These are phyloP conservation scores for Sarcophilus harrisii DNA, from an alignment of 2,797 vertebrate species.

Conservation along the genomic window DNA sequence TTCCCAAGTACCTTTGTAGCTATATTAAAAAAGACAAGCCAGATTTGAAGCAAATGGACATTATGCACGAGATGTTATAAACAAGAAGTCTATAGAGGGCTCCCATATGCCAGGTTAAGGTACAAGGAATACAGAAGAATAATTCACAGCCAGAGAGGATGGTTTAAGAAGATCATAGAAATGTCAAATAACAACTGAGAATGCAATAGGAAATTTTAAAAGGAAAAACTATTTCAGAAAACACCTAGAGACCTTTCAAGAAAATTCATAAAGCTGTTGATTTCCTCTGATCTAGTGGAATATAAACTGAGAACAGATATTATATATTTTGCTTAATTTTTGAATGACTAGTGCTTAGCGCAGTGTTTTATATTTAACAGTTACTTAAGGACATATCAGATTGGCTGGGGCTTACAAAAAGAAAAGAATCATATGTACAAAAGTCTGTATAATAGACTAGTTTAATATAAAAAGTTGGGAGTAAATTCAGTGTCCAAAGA, in stretches of 20 bases:
- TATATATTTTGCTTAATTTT: background rate
- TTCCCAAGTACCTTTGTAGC: background rate
- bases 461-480: background rate
- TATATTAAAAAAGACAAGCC: conserved; percentile 18
- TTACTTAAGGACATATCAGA: background rate
- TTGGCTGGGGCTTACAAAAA: background rate
- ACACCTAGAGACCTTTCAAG: background rate
- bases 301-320: background rate
- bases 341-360: background rate
- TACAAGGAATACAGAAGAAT: background rate
- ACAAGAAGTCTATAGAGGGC: background rate
- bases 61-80: background rate
- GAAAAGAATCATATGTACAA: background rate
- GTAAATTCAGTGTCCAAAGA: background rate
- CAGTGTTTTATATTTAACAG: background rate
- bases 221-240: background rate
- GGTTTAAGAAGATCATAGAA: background rate
- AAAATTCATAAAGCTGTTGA: background rate
- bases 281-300: background rate
- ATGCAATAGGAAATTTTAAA: background rate
- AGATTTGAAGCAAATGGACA: background rate
- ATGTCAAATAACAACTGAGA: background rate
- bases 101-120: background rate
- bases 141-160: background rate
- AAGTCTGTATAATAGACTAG: background rate